Evolutionary conservation across 2,888 invertebrate species (phyloP).

Genomic region (Nemapogon koenigi): DNA sequence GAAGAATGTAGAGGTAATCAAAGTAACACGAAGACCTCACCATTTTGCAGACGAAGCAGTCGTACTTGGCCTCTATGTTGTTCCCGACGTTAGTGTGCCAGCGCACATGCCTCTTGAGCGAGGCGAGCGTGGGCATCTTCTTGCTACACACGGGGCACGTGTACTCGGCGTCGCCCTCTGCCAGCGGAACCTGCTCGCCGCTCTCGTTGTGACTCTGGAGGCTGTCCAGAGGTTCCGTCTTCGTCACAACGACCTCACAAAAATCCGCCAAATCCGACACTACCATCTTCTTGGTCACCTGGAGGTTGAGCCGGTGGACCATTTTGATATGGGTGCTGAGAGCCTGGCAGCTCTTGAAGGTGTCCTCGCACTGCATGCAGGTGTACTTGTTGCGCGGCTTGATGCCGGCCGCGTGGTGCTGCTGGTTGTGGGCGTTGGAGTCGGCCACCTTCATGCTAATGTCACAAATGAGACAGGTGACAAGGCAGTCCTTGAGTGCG

Average conservation of each 20-base stretch:
- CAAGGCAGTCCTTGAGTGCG: constrained; percentile 46
- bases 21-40: constrained; percentile 32
- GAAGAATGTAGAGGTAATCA: too few relatives aligned
- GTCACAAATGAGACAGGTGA: constrained; percentile 51
- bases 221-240: constrained; percentile 56
- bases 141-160: constrained; percentile 52
- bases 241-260: constrained; percentile 64
- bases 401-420: constrained; percentile 41
- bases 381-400: constrained; percentile 53
- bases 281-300: constrained; percentile 21
- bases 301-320: constrained; percentile 37
- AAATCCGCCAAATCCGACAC: constrained; percentile 51
- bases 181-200: constrained; percentile 39
- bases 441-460: constrained; percentile 46
- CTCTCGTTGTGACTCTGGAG: constrained; percentile 59
- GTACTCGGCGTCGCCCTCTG: constrained; percentile 28
- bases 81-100: constrained; percentile 52
- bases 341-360: constrained; percentile 46
- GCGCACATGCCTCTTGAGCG: constrained; percentile 50
- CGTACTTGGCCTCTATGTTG: constrained; percentile 36
- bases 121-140: constrained; percentile 45
- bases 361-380: constrained; percentile 43
- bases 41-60: constrained; percentile 54
- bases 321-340: constrained; percentile 49
- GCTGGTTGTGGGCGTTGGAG: constrained; percentile 50